Conservation (phyloP, 2,888 invertebrate species). For the Calephelis perditalis region DNA sequence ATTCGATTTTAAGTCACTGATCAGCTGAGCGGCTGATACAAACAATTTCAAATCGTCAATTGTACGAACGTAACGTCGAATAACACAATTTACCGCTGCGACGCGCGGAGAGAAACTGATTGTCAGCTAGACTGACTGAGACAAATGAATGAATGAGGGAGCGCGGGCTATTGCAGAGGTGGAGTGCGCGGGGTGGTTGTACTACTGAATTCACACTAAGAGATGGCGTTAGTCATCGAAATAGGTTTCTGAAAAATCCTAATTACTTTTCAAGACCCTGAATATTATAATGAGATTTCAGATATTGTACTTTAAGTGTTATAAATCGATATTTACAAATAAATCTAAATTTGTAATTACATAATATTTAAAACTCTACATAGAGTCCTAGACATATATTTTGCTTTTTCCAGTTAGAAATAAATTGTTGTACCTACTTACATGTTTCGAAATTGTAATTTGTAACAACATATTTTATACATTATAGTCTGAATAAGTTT, state of each 20-base stretch:
- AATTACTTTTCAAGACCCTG: too few species aligned
- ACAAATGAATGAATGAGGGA: conserved; percentile 52
- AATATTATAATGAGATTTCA: too few species aligned
- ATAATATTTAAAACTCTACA: too few species aligned
- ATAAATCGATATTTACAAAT: too few species aligned
- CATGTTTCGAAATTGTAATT: too few species aligned
- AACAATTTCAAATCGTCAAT: conserved; percentile 16
- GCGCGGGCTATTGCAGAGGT: conserved; percentile 30
- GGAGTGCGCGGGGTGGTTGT: conserved; percentile 33
- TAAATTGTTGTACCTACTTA: too few species aligned
- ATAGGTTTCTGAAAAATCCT: not conserved
- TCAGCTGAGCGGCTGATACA: conserved; percentile 64
- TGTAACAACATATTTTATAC: too few species aligned
- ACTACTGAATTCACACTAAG: conserved; percentile 29
- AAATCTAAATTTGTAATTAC: too few species aligned
- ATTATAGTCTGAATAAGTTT: too few species aligned
- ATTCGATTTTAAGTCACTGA: conserved; percentile 49
- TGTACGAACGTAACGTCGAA: conserved; percentile 25
- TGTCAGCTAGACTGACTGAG: conserved; percentile 33
- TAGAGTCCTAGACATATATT: too few species aligned
- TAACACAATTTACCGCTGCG: conserved; percentile 35
- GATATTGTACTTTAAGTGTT: too few species aligned
- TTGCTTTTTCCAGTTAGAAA: too few species aligned
- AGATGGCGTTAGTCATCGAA: conserved; percentile 53
- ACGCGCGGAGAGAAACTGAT: conserved; percentile 60